phyloP scores from a whole-genome alignment of 2,797 vertebrate species.

The Sylvia borin region DNA sequence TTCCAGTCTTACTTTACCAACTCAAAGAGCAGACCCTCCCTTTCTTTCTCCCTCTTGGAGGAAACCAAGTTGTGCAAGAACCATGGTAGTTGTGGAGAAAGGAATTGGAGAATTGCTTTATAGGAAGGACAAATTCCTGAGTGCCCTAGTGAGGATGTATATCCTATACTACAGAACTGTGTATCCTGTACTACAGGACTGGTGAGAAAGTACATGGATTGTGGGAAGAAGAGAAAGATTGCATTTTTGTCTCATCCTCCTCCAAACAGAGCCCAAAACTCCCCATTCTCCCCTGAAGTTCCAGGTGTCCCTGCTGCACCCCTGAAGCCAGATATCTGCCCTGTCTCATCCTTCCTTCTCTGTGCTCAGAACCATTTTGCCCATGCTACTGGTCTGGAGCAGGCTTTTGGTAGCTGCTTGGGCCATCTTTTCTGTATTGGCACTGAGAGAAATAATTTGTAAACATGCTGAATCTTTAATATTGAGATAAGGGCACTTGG shows the following conservation, averaged over 20 bases:
- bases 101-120: neutral
- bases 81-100: neutral
- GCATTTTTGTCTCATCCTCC: neutral
- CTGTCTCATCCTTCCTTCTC: fast-evolving
- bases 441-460: neutral
- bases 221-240: neutral
- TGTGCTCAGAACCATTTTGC: neutral
- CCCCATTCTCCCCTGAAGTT: neutral
- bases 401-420: neutral
- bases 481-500: neutral
- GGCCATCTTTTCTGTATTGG: neutral
- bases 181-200: neutral
- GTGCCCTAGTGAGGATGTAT: neutral
- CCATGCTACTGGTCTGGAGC: fast-evolving
- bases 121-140: neutral
- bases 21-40: neutral
- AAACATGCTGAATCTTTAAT: neutral
- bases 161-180: neutral
- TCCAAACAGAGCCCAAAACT: neutral
- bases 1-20: neutral
- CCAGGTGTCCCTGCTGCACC: neutral
- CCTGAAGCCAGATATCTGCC: neutral
- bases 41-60: slow-evolving; percentile 2
- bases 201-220: neutral
- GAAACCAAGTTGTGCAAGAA: neutral